Base-by-base conservation (phyloP, 2,888 invertebrate species). In the Eremobia ochroleuca region DNA sequence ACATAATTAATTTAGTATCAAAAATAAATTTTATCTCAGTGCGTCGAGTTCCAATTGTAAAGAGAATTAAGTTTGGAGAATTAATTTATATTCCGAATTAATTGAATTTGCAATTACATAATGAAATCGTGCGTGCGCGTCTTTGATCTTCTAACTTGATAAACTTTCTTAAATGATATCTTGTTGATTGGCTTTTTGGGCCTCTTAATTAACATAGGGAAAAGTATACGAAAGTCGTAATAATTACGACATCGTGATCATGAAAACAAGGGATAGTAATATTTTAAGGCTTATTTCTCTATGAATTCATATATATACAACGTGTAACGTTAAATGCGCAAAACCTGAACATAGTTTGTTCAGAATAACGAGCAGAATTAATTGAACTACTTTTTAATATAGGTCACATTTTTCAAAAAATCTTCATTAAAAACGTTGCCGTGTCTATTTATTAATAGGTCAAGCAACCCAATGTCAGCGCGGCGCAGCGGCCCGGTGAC, bases 41-140 rank as follows among this genome's bases (percentile, higher is more conserved):
- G 68, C 25, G 40, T 5, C 4, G 46, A 72, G 46, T 72, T 55
- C 3, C 61, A 68, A 73, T 83, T 72, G 11, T 28, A 49, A 69
- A 40, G 11, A 49, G 21, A 69, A 72, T 73, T 62, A 68, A 58
- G 61, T 75, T 75, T 59, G 52, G 58, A 64, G 52, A 69, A 64
- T 79, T 40, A 67, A 84, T 79, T 64, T 52, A 68, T 59, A 64
- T 31, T 68, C 4, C 0, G 55, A 64, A 61, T 83, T 66, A 37
- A 65, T 77, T 82, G 0, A 62, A 64, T 70, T 83, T 75, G 58
- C 21, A 61, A 46, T 83, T 76, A 69, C 55, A 31, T 84, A 69
- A 73, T 65, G 28, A 72, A 69, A 61, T 67, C 61, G 76, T 79
- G 82, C 79, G 67, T 70, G 73, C 52, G 46, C 62, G 21, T 52